Base-by-base conservation (phyloP, 2,888 invertebrate genomes). In the Gymnosoma rotundatum region DNA sequence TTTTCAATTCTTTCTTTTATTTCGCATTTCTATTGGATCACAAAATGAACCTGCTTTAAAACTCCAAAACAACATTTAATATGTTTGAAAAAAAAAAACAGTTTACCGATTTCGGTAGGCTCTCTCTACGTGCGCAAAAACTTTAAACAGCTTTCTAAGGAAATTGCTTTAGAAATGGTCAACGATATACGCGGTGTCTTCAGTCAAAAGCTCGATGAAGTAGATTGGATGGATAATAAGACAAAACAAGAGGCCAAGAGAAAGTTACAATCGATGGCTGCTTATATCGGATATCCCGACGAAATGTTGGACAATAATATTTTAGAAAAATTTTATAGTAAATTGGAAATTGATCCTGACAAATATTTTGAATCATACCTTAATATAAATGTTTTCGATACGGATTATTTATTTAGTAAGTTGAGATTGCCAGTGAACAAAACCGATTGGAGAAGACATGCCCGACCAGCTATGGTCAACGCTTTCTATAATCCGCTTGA, bases 201-300 rank as follows among this genome's bases (percentile, higher is more conserved):
- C 93, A 94, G 95, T 83, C 94, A 96, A 87, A 97, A 98, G 38
- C 91, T 98, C 75, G 93, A 94, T 20, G 94, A 95, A 79, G 95
- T 98, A 16, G 96, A 96, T 61, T 99, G 98, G 98, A 98, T 99
- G 98, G 98, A 98, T 90, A 94, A 95, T 0, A 93, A 93, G 86
- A 98, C 98, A 0, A 95, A 95, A 64, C 92, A 93, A 86, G 95
- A 95, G 76, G 97, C 97, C 0, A 91, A 97, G 83, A 95, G 95
- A 82, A 98, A 98, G 90, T 95, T 97, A 0, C 94, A 94, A 78
- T 94, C 95, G 0, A 98, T 98, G 96, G 94, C 95, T 1, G 95
- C 97, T 0, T 97, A 98, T 91, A 98, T 98, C 89, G 98, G 97
- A 0, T 98, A 98, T 92, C 98, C 98, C 0, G 96, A 96, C 88